Base-by-base conservation (phyloP, 2,113 vertebrate species). In the Nibea albiflora region DNA sequence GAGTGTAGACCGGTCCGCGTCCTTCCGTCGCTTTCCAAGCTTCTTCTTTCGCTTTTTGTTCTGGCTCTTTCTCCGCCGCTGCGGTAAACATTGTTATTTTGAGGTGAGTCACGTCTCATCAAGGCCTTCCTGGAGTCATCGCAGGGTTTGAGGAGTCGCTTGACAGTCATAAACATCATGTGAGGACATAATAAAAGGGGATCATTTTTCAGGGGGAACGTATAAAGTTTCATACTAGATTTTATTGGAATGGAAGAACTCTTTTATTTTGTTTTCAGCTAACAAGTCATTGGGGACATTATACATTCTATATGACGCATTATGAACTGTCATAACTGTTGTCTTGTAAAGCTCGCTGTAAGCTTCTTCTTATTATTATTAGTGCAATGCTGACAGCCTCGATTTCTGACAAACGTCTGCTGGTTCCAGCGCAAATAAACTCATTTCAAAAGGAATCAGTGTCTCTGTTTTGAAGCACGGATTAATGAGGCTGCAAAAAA, bases 91-190 rank as follows among this genome's bases (percentile, higher is more conserved):
- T 71, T 82, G 46, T 73, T 65, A 12, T 69, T 76, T 26, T 24
- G 60, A 70, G 39, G 77, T 14, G 63, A 76, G 68, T 71, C 70
- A 66, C 31, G 49, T 88, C 74, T 71, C 77, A 57, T 88, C 28
- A 15, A 28, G 65, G 65, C 74, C 65, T 60, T 52, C 63, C 60
- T 20, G 69, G 46, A 50, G 8, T 71, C 24, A 3, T 78, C 65
- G 11, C 8, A 3, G 35, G 47, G 17, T 70, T 73, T 77, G 24
- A 81, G 56, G 60, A 70, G 26, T 57, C 72, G 57, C 85, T 78
- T 67, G 57, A 65, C 47, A 77, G 62, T 56, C 64, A 46, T 75
- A 77, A 4, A 66, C 46, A 64, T 78, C 62, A 28, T 53, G 44
- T 9, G 11, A 64, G 22, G 49, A 79, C 54, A 74, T 42, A 47